A percentile compares a stretch with the other conserved stretches of the same genome.
Conservation (phyloP, 2,113 vertebrate genomes). For the Poicephalus meyeri region DNA sequence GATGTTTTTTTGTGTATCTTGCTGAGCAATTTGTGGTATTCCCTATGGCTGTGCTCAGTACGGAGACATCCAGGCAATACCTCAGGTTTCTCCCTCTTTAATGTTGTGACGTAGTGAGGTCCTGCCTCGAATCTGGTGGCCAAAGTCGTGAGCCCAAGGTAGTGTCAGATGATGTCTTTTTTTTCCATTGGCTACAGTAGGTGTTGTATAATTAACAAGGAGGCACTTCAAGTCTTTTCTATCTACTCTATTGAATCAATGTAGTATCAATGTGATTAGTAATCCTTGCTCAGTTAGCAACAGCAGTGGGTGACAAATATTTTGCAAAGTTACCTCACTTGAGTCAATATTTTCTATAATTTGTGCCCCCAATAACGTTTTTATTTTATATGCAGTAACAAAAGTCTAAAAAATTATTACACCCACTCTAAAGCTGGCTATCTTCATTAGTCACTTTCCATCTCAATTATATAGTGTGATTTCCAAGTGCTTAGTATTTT, state of each 20-base stretch:
- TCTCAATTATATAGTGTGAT: slow-evolving; percentile 1
- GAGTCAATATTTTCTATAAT: slow-evolving; percentile 60
- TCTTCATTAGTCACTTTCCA: slow-evolving; percentile 43
- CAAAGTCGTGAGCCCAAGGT: not conserved
- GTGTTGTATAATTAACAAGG: slow-evolving; percentile 53
- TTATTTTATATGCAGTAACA: slow-evolving; percentile 43
- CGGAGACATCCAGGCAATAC: not conserved
- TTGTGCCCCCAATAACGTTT: slow-evolving; percentile 22
- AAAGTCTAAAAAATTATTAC: slow-evolving; percentile 15
- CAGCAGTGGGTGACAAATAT: slow-evolving; percentile 9
- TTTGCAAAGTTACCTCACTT: slow-evolving; percentile 23
- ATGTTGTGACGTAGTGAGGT: not conserved
- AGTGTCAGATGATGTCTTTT: slow-evolving; percentile 14
- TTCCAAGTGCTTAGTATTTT: not conserved
- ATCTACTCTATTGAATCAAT: not conserved
- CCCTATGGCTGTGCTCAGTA: not conserved
- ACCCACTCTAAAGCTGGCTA: slow-evolving; percentile 55
- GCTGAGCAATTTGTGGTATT: rapidly evolving
- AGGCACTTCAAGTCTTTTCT: not conserved
- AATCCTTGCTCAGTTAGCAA: not conserved
- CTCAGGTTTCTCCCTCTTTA: not conserved
- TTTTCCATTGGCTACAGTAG: slow-evolving; percentile 22
- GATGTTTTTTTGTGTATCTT: not conserved
- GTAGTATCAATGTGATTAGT: not conserved
- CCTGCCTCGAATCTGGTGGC: not conserved